phyloP scores from a whole-genome alignment of 1,140 invertebrate species.

The Aphaenogaster ashmeadi region DNA sequence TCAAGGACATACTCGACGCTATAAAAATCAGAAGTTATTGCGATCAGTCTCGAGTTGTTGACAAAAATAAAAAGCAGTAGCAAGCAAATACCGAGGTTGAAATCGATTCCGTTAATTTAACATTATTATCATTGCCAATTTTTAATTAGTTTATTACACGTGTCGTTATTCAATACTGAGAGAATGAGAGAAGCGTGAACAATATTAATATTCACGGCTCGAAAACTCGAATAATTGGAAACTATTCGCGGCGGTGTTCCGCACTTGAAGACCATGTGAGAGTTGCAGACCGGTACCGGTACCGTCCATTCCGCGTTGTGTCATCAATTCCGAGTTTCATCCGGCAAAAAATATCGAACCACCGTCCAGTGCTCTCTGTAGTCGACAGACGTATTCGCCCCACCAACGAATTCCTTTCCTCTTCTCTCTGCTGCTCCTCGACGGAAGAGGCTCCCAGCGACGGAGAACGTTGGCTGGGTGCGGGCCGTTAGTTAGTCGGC shows the following conservation, averaged over 20 bases:
- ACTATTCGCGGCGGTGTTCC: not conserved
- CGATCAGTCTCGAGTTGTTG: not conserved
- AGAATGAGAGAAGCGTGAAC: not conserved
- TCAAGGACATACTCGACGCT: not conserved
- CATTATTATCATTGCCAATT: not conserved
- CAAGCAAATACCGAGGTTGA: not conserved
- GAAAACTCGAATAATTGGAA: not conserved
- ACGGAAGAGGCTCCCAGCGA: not conserved
- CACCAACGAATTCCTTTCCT: slow-evolving; percentile 59
- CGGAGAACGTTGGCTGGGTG: slow-evolving; percentile 25
- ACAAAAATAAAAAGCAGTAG: not conserved
- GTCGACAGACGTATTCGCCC: slow-evolving; percentile 30
- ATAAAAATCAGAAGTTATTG: slow-evolving; percentile 1
- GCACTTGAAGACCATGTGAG: not conserved
- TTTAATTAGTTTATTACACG: not conserved
- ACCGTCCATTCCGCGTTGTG: not conserved
- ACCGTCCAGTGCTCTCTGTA: not conserved
- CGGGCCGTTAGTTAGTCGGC: slow-evolving; percentile 50
- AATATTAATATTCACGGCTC: slow-evolving; percentile 2
- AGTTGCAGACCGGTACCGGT: not conserved
- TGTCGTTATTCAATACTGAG: not conserved
- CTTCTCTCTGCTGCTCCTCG: slow-evolving; percentile 36
- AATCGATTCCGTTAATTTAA: not conserved
- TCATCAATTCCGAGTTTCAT: slow-evolving; percentile 20
- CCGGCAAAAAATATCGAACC: slow-evolving; percentile 22